Conservation (phyloP, 2,888 invertebrate genomes). For the Atrina japonica region DNA sequence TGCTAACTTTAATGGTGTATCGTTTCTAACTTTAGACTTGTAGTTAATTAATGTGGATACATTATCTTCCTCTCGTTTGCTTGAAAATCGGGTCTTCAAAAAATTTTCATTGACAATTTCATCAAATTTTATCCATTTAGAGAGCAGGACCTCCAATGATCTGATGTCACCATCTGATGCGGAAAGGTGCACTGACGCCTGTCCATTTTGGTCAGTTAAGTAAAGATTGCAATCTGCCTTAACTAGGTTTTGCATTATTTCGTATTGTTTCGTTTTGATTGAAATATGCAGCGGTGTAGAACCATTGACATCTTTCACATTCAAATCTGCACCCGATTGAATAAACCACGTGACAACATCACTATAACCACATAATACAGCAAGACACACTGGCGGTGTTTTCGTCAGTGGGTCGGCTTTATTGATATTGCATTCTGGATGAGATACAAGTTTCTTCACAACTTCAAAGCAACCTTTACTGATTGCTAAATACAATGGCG, state of each 20-base stretch:
- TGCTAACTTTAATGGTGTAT: slow-evolving; percentile 50
- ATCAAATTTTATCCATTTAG: slow-evolving; percentile 24
- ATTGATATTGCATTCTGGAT: slow-evolving; percentile 57
- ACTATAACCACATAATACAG: slow-evolving; percentile 49
- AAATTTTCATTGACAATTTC: not conserved
- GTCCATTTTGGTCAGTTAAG: slow-evolving; percentile 32
- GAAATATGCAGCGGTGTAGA: slow-evolving; percentile 60
- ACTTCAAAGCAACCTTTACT: slow-evolving; percentile 59
- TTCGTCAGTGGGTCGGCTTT: slow-evolving; percentile 62
- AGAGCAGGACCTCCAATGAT: slow-evolving; percentile 17
- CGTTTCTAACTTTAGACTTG: slow-evolving; percentile 21
- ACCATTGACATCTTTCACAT: slow-evolving; percentile 48
- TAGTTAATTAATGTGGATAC: slow-evolving; percentile 6
- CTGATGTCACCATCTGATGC: slow-evolving; percentile 39
- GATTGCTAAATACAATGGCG: slow-evolving; percentile 62
- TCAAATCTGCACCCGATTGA: slow-evolving; percentile 52
- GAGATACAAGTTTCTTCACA: slow-evolving; percentile 49
- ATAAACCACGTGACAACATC: slow-evolving; percentile 54
- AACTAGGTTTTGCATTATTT: slow-evolving; percentile 49
- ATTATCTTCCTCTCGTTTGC: not conserved
- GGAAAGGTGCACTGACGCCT: slow-evolving; percentile 48
- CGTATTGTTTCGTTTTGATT: slow-evolving; percentile 40
- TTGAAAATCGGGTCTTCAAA: not conserved
- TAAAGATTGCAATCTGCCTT: slow-evolving; percentile 13
- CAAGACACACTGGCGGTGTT: slow-evolving; percentile 60